phyloP scores from a whole-genome alignment of 2,888 invertebrate species.

The Alsophila aescularia region DNA sequence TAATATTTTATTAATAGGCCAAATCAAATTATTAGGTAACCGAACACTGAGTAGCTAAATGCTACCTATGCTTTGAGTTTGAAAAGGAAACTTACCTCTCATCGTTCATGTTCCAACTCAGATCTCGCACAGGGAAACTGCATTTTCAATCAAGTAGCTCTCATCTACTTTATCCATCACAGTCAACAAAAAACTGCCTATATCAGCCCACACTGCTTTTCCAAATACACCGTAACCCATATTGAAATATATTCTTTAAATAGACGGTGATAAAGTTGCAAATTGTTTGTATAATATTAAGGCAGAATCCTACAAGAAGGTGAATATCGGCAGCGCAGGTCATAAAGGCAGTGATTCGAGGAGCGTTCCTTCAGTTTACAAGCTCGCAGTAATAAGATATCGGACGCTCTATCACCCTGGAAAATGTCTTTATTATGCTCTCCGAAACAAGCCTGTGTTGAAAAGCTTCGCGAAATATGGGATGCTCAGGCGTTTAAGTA shows the following conservation, averaged over 20 bases:
- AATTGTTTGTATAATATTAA: constrained; percentile 20
- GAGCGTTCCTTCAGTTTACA: constrained; percentile 73
- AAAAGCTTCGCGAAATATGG: constrained; percentile 13
- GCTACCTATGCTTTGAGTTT: no score
- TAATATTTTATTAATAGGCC: no score
- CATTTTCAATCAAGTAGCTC: neutral
- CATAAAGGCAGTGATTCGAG: constrained; percentile 73
- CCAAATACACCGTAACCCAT: neutral
- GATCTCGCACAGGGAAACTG: neutral
- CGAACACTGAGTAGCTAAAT: no score
- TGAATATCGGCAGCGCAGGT: constrained; percentile 67
- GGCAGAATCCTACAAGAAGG: constrained; percentile 54
- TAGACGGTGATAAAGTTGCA: neutral
- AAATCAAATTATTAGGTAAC: no score
- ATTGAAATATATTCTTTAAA: no score
- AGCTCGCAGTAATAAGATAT: constrained; percentile 74
- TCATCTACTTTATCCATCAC: neutral
- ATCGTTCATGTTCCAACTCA: no score
- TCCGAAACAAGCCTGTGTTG: constrained; percentile 45
- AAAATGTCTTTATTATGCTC: constrained; percentile 68
- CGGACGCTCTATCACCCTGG: constrained; percentile 68
- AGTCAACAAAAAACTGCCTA: constrained; percentile 18
- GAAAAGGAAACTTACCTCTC: no score
- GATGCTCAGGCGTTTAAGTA: constrained; percentile 4
- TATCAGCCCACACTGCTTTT: neutral